A percentile compares a stretch with the other conserved stretches of the same genome.
Evolutionary conservation across 2,113 vertebrate genomes (phyloP).

Genomic region (Corythoichthys haematopterus): DNA sequence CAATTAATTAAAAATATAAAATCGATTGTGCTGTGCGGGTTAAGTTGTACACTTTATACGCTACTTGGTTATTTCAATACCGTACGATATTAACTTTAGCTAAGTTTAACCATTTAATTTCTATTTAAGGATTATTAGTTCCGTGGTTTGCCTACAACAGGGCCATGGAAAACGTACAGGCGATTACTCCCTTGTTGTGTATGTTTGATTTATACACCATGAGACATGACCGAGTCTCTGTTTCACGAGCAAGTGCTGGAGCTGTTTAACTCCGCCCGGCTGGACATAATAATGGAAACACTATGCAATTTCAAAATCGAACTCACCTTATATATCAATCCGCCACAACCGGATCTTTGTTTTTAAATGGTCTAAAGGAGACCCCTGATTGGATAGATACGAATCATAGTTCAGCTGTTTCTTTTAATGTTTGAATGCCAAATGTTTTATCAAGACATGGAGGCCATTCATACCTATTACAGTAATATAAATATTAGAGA

Average conservation of each 20-base stretch:
- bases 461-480: background rate
- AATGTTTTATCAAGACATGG: background rate
- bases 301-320: constrained; percentile 24
- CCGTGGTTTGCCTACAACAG: constrained; percentile 17
- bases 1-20: background rate
- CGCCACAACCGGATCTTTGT: constrained; percentile 67
- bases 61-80: background rate
- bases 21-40: background rate
- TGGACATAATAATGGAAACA: constrained; percentile 3
- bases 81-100: background rate
- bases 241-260: background rate
- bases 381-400: constrained; percentile 53
- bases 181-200: constrained; percentile 7
- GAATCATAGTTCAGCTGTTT: constrained; percentile 35
- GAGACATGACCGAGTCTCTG: background rate
- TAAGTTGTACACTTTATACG: background rate
- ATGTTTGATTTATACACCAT: constrained; percentile 20
- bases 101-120: background rate
- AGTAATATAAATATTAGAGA: background rate
- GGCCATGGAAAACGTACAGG: constrained; percentile 11
- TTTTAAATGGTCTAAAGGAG: constrained; percentile 78
- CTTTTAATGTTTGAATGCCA: constrained; percentile 20
- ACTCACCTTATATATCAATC: constrained; percentile 60
- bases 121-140: constrained; percentile 28
- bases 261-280: constrained; percentile 31